phyloP scores from a whole-genome alignment of 2,797 vertebrate genomes.

The Botia almorhae region DNA sequence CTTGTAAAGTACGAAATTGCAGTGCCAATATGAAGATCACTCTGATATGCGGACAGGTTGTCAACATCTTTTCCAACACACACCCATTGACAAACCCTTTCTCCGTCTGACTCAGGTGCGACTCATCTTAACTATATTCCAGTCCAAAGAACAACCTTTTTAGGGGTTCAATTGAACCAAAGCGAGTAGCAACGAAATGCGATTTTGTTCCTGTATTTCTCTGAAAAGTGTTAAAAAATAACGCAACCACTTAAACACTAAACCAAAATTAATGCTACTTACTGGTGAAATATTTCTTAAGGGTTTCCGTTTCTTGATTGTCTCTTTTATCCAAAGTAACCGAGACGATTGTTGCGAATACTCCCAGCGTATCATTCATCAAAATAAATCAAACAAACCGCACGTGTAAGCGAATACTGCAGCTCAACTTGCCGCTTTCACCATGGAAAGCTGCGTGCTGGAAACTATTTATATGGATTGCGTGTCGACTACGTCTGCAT shows the following conservation, averaged over 20 bases:
- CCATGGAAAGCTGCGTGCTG: slow-evolving; percentile 22
- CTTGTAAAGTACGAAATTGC: slow-evolving; percentile 20
- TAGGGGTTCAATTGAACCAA: neutral
- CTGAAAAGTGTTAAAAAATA: neutral
- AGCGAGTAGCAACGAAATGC: neutral
- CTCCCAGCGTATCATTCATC: neutral
- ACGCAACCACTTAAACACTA: neutral
- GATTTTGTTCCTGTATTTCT: neutral
- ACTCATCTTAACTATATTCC: slow-evolving; percentile 53
- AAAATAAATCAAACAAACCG: slow-evolving; percentile 5
- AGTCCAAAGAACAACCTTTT: slow-evolving; percentile 33
- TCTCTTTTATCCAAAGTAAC: slow-evolving; percentile 4
- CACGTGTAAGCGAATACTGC: neutral
- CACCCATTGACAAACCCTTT: slow-evolving; percentile 55
- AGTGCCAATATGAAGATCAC: slow-evolving; percentile 28
- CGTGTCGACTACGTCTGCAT: neutral
- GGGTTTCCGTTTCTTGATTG: neutral
- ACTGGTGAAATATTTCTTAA: slow-evolving; percentile 30
- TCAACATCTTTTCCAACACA: slow-evolving; percentile 38
- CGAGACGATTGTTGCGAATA: neutral
- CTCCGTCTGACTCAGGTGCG: slow-evolving; percentile 63
- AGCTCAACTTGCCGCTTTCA: slow-evolving; percentile 17
- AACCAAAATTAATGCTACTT: slow-evolving; percentile 33
- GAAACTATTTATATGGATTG: slow-evolving; percentile 38
- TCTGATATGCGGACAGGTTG: slow-evolving; percentile 43